These are phyloP conservation scores for Champsocephalus esox DNA, from an alignment of 2,797 vertebrate genomes.

Conservation along the genomic window DNA sequence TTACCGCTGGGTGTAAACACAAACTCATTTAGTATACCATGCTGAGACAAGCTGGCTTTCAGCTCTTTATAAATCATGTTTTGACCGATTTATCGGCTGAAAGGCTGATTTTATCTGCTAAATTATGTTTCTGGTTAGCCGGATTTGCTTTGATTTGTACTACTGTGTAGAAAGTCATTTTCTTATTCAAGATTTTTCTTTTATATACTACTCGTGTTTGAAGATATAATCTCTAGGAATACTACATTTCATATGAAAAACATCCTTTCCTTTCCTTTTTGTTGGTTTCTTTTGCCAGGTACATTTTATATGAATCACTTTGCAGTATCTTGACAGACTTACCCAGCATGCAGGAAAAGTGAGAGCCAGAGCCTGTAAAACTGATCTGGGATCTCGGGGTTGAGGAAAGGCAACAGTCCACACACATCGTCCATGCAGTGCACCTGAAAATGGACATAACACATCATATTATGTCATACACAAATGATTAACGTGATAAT, in stretches of 20 bases:
- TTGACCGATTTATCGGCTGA: too few relatives aligned
- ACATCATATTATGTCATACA: neutral
- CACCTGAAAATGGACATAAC: conserved; percentile 82
- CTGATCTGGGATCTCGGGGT: conserved; percentile 97
- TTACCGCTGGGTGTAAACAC: neutral
- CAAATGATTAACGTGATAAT: neutral
- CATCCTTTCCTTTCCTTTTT: neutral
- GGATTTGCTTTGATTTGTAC: neutral
- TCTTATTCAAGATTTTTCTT: neutral
- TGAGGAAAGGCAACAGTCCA: conserved; percentile 96
- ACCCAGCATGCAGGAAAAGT: conserved; percentile 97
- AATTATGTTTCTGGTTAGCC: neutral
- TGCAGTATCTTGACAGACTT: conserved; percentile 69
- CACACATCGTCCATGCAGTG: conserved; percentile 99
- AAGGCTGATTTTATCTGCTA: neutral
- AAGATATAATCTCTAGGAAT: neutral
- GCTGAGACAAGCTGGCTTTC: neutral
- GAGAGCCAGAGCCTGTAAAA: conserved; percentile 98
- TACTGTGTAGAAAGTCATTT: neutral
- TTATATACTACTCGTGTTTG: neutral
- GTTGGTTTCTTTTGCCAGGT: neutral
- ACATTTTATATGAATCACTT: conserved; percentile 13
- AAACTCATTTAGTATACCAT: neutral
- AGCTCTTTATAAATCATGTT: neutral
- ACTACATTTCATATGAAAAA: neutral